Conservation (phyloP, 2,888 invertebrate species). For the Campoplex nolae region DNA sequence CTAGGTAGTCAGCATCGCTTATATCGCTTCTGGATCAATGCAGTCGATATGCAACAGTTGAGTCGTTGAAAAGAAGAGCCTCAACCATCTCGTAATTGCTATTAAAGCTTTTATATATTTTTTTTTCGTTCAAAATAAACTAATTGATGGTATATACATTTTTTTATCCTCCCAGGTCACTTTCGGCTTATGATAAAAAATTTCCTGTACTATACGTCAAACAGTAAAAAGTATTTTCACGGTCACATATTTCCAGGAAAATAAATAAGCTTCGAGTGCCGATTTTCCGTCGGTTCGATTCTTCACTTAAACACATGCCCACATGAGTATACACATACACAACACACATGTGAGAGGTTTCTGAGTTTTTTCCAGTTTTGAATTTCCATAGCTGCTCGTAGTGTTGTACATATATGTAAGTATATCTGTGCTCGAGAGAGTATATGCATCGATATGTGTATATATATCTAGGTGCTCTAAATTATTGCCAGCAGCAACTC, state of each 20-base stretch:
- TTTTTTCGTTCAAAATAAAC: neutral
- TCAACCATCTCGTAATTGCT: neutral
- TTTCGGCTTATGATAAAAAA: neutral
- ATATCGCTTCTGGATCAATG: neutral
- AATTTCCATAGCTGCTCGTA: slow-evolving; percentile 46
- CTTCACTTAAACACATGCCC: slow-evolving; percentile 15
- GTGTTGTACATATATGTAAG: neutral
- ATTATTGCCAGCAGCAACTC: slow-evolving; percentile 66
- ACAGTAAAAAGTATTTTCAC: neutral
- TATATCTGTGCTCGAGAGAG: neutral
- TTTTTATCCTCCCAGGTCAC: neutral
- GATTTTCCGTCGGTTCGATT: slow-evolving; percentile 15
- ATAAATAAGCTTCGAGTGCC: slow-evolving; percentile 18
- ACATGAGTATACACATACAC: neutral
- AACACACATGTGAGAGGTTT: slow-evolving; percentile 1
- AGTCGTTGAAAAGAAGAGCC: neutral
- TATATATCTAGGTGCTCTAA: slow-evolving; percentile 64
- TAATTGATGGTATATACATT: neutral
- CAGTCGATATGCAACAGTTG: neutral
- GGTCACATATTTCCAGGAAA: neutral
- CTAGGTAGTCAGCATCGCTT: neutral
- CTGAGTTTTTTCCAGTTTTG: slow-evolving; percentile 33
- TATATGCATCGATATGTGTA: neutral
- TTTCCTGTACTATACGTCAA: neutral
- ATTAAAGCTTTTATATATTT: neutral